Conservation (phyloP, 1,140 invertebrate genomes). For the Delia radicum region DNA sequence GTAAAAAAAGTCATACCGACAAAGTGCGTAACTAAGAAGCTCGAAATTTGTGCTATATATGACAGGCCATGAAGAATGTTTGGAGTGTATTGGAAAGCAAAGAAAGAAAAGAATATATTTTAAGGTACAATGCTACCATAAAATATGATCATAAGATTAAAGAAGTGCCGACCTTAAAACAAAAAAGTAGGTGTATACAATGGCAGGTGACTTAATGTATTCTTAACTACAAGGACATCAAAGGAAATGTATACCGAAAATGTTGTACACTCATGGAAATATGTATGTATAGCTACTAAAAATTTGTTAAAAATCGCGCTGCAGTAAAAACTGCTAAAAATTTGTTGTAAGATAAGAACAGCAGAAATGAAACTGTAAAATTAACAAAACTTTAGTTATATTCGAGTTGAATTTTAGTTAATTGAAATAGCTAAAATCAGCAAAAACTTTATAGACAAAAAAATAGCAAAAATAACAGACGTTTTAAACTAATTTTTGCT, state of each 20-base stretch:
- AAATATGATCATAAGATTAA: slow-evolving; percentile 8
- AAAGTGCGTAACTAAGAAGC: background rate
- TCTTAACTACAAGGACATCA: background rate
- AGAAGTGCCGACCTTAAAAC: background rate
- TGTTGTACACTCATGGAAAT: background rate
- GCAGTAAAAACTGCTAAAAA: no score
- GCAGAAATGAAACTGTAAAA: no score
- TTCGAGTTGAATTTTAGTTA: no score
- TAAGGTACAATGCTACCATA: background rate
- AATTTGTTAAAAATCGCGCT: no score
- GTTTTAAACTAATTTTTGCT: no score
- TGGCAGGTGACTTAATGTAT: slow-evolving; percentile 13
- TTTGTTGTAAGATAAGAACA: no score
- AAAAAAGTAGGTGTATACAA: slow-evolving; percentile 6
- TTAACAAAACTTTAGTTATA: no score
- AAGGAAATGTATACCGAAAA: background rate
- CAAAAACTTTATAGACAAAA: no score
- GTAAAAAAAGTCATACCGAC: background rate
- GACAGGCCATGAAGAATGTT: background rate
- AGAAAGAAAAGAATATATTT: background rate
- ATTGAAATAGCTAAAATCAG: no score
- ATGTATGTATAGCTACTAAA: no score
- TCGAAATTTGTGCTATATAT: background rate
- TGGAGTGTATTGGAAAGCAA: background rate
- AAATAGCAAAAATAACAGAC: no score